phyloP scores from a whole-genome alignment of 1,140 invertebrate genomes.

The Drosophila bocki region DNA sequence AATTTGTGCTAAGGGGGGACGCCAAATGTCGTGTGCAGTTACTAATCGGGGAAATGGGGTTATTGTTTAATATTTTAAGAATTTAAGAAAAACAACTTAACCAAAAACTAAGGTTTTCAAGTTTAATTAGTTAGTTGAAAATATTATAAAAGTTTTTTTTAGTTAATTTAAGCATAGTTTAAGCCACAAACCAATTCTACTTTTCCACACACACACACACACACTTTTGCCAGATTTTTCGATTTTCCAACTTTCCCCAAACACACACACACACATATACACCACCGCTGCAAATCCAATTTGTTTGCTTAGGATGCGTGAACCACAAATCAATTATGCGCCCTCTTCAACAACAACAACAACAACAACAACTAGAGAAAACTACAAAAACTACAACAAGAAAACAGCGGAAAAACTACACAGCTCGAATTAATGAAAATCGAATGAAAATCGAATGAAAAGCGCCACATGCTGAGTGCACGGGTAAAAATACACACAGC shows the following conservation, averaged over 20 bases:
- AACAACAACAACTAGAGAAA: not conserved
- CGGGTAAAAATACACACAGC: conserved; percentile 21
- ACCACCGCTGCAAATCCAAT: conserved; percentile 53
- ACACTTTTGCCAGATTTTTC: conserved; percentile 2
- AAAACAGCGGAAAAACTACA: conserved; percentile 40
- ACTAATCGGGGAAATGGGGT: conserved; percentile 1
- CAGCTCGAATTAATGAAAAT: conserved; percentile 77
- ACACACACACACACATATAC: not conserved
- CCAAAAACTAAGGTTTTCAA: too few species aligned
- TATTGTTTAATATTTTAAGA: not conserved
- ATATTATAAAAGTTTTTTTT: not conserved
- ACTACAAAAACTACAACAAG: conserved; percentile 1
- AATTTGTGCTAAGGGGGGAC: conserved; percentile 24
- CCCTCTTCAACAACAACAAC: conserved; percentile 44
- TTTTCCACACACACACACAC: not conserved
- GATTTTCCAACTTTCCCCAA: conserved; percentile 19
- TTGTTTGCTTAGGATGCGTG: conserved; percentile 62
- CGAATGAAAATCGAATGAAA: conserved; percentile 76
- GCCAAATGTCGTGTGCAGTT: conserved; percentile 10
- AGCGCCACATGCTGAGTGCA: conserved; percentile 61
- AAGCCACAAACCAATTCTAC: not conserved
- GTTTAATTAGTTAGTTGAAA: not conserved
- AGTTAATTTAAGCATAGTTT: conserved; percentile 1
- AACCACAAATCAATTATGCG: conserved; percentile 73
- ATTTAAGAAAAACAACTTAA: too few species aligned